Conservation (phyloP, 2,797 vertebrate species). For the Phoebastria nigripes region DNA sequence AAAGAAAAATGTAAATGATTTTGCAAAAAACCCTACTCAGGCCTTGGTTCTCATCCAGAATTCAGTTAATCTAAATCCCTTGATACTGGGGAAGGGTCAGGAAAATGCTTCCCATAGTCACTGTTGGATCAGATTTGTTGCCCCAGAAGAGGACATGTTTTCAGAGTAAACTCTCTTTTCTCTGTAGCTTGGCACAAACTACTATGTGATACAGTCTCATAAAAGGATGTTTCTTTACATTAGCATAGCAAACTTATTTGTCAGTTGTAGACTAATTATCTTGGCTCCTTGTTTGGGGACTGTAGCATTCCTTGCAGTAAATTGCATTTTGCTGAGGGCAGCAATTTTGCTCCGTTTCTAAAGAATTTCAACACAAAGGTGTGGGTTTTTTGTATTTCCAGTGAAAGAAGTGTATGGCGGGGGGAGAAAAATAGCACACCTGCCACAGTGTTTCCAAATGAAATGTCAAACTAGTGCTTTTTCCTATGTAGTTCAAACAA, state of each 20-base stretch:
- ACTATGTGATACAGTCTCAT: slow-evolving; percentile 6
- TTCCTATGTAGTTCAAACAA: background rate
- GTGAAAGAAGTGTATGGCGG: background rate
- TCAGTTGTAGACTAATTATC: slow-evolving; percentile 43
- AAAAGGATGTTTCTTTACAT: slow-evolving; percentile 41
- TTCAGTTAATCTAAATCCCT: background rate
- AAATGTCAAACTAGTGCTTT: background rate
- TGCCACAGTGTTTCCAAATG: background rate
- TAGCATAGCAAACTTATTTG: slow-evolving; percentile 40
- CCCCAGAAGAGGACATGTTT: background rate
- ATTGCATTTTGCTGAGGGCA: slow-evolving; percentile 13
- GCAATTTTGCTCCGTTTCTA: slow-evolving; percentile 5
- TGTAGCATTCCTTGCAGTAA: background rate
- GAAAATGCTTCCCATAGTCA: background rate
- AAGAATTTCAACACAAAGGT: background rate
- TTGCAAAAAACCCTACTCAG: background rate
- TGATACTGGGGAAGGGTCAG: background rate
- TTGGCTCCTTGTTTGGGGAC: slow-evolving; percentile 7
- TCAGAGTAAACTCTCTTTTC: slow-evolving; percentile 3
- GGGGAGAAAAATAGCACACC: background rate
- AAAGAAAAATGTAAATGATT: background rate
- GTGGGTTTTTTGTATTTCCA: background rate
- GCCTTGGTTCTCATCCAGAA: background rate
- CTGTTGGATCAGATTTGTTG: background rate
- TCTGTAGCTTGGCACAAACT: background rate